Evolutionary conservation across 2,797 vertebrate species (phyloP), one percentile per base, ranked within the genome.

Genomic region (Alfaro cultratus): DNA sequence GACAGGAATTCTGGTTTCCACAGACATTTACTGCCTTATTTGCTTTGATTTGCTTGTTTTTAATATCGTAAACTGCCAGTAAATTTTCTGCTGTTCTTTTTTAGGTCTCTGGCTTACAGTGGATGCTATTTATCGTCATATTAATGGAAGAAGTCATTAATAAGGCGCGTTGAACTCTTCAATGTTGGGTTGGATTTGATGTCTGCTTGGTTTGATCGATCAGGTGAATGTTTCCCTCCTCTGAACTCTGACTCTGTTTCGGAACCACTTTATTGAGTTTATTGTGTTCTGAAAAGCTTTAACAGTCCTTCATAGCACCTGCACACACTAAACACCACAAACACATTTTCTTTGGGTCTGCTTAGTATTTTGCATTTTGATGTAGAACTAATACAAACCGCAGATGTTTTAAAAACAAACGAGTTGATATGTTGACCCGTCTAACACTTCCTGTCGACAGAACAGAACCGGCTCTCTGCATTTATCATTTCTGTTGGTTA

Each of bases 11-110:
- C 73, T 75, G 77, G 79, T 39, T 73, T 78, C 79, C 16, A 53
- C 12, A 45, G 34, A 67, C 16, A 82, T 73, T 75, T 74, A 80
- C 23, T 71, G 71, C 77, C 55, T 83, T 53, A 45, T 82, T 85
- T 82, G 67, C 47, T 81, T 84, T 13, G 5, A 74, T 83, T 82
- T 84, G 60, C 21, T 75, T 57, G 73, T 80, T 39, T 81, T 77
- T 73, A 55, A 77, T 57, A 75, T 60, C 55, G 23, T 76, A 72
- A 47, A 41, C n/a, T 46, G 77, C 75, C 87, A 90, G 36, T 70
- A 74, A 86, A 29, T 49, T 46, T 73, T 80, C 85, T 60, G 49
- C 71, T 2, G 53, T 29, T 51, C 21, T 83, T 36, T 82, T 70
- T 12, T 15, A 64, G 73, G 73, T 74, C 73, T 62, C 60, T 88